Conservation (phyloP, 2,113 vertebrate species). For the Sula dactylatra region DNA sequence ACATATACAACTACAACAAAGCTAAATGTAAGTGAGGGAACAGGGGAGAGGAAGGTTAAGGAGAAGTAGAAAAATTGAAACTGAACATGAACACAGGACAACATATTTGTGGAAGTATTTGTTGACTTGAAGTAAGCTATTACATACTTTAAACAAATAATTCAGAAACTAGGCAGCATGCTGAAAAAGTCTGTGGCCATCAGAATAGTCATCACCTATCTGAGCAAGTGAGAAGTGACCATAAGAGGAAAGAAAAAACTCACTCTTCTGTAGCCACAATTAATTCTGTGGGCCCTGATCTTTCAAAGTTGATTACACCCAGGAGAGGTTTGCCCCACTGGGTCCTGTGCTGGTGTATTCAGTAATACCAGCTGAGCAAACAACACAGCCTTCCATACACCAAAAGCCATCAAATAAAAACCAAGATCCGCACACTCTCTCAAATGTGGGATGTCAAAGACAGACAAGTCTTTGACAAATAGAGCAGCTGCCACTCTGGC, state of each 20-base stretch:
- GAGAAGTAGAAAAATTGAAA: background rate
- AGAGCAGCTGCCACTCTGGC: background rate
- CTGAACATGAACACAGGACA: background rate
- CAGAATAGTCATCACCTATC: background rate
- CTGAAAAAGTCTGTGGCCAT: accelerated
- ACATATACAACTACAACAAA: background rate
- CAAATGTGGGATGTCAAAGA: background rate
- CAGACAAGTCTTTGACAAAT: background rate
- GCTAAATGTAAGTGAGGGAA: background rate
- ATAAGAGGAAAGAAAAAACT: background rate
- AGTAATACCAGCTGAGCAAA: background rate
- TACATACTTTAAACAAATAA: background rate
- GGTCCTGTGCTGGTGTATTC: background rate
- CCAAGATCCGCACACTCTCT: background rate
- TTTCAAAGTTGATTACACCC: background rate
- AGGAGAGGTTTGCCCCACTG: background rate
- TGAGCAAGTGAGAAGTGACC: background rate
- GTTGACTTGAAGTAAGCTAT: background rate
- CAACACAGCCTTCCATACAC: background rate
- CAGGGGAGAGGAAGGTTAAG: background rate
- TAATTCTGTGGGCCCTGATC: no score
- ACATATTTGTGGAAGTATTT: background rate
- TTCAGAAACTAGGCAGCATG: background rate
- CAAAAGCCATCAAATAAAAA: background rate
- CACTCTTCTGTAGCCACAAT: background rate